Conservation (phyloP, 1,140 invertebrate species). For the Dinoponera quadriceps region DNA sequence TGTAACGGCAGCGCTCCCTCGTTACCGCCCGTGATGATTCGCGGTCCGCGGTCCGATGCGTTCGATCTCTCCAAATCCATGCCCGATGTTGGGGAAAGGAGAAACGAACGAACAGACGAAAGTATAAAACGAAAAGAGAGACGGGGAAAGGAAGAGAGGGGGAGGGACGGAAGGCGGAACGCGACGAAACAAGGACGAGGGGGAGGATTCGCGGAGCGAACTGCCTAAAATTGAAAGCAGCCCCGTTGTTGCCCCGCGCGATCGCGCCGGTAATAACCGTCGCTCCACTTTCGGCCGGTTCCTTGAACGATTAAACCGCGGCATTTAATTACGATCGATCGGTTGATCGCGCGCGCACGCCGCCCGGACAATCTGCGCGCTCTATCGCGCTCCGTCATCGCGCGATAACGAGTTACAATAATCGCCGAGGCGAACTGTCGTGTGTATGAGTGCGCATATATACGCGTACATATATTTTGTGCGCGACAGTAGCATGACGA, state of each 20-base stretch:
- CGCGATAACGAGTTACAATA: constrained; percentile 45
- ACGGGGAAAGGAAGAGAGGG: no score
- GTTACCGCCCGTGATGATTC: constrained; percentile 61
- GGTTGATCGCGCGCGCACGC: constrained; percentile 6
- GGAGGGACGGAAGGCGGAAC: no score
- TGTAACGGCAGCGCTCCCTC: constrained; percentile 15
- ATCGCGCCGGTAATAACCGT: no score
- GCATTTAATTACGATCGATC: constrained; percentile 36
- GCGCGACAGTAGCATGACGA: constrained; percentile 46
- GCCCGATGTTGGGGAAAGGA: constrained; percentile 44
- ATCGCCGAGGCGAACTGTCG: constrained; percentile 26
- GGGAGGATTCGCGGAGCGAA: background rate
- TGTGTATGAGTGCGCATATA: background rate
- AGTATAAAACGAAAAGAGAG: background rate
- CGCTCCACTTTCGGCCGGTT: background rate
- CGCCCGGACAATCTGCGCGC: constrained; percentile 24
- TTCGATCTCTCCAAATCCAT: constrained; percentile 41
- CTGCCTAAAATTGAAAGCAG: constrained; percentile 1
- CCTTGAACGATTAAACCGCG: constrained; percentile 16
- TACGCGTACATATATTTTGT: background rate
- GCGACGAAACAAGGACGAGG: no score
- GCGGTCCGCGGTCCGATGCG: background rate
- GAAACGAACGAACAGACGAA: background rate
- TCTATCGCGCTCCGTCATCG: constrained; percentile 18
- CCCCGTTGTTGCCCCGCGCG: background rate